Percentiles rank a stretch among this genome's conserved stretches.
Conservation (phyloP, 2,888 invertebrate species). For the Aphodius sticticus region DNA sequence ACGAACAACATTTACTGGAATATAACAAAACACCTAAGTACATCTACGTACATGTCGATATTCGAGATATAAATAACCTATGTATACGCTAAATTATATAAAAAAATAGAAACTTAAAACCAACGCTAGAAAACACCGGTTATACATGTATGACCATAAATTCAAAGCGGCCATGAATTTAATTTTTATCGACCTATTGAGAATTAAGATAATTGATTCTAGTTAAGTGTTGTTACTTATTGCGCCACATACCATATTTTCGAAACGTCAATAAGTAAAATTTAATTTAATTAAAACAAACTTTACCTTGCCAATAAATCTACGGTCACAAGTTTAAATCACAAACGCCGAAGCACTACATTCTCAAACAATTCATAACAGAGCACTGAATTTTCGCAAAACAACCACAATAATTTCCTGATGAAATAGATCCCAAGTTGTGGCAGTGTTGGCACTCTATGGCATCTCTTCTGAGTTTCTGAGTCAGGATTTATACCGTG, state of each 20-base stretch:
- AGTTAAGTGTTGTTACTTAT: background rate
- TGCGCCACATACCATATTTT: background rate
- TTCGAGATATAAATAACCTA: no score
- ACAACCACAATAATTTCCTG: background rate
- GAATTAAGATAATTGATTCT: conserved; percentile 4
- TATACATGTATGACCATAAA: background rate
- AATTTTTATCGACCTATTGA: conserved; percentile 4
- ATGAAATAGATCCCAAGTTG: background rate
- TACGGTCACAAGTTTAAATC: no score
- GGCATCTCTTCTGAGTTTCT: background rate
- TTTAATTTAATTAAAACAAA: background rate
- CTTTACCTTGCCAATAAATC: no score
- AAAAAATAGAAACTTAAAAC: background rate
- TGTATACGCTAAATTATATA: no score
- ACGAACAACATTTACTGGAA: background rate
- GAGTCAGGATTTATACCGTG: background rate
- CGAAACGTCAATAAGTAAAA: background rate
- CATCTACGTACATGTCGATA: background rate
- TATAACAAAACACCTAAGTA: background rate
- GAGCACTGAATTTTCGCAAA: background rate
- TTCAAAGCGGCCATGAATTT: background rate
- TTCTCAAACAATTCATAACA: background rate
- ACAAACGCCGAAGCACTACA: no score
- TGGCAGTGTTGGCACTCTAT: background rate
- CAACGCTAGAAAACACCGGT: background rate